Percentiles rank a stretch among this genome's conserved stretches.
Evolutionary conservation across 2,113 vertebrate species (phyloP).

Genomic region (Neopipo cinnamomea): DNA sequence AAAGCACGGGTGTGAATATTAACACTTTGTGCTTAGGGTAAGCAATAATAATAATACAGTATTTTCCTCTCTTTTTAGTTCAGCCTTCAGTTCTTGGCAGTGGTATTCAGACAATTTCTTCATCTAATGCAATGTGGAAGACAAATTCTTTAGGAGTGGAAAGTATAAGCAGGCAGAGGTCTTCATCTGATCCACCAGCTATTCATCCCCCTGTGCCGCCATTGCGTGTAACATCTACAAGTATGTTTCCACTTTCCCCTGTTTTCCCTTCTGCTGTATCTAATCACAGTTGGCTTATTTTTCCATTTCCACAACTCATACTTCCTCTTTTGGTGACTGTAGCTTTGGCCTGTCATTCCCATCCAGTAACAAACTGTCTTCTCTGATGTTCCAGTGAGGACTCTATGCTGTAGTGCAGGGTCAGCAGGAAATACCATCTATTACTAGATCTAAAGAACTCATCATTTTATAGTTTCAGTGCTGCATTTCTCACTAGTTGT

Average conservation of each 20-base stretch:
- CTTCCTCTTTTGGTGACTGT: slow-evolving; percentile 42
- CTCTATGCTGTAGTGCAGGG: not conserved
- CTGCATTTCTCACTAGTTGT: not conserved
- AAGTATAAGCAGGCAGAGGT: slow-evolving; percentile 87
- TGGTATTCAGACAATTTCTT: slow-evolving; percentile 80
- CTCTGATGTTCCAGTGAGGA: not conserved
- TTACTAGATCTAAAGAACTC: not conserved
- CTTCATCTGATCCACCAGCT: slow-evolving; percentile 97
- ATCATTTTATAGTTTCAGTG: not conserved
- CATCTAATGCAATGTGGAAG: slow-evolving; percentile 87
- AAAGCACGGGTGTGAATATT: not conserved
- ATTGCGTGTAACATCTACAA: slow-evolving; percentile 91
- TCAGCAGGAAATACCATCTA: not conserved
- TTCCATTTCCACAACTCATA: slow-evolving; percentile 65
- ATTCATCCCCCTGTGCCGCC: slow-evolving; percentile 95
- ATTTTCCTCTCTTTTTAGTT: slow-evolving; percentile 81
- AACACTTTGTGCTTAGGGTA: slow-evolving; percentile 19
- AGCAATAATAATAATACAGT: slow-evolving; percentile 72
- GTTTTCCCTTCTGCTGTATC: slow-evolving; percentile 55
- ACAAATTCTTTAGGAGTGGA: slow-evolving; percentile 85
- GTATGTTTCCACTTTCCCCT: slow-evolving; percentile 77
- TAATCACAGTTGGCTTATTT: slow-evolving; percentile 58
- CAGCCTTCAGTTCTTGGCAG: slow-evolving; percentile 81
- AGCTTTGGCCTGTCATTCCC: slow-evolving; percentile 39
- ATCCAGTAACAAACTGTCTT: slow-evolving; percentile 3